phyloP scores from a whole-genome alignment of 2,113 vertebrate genomes.

The Prunella fulvescens region DNA sequence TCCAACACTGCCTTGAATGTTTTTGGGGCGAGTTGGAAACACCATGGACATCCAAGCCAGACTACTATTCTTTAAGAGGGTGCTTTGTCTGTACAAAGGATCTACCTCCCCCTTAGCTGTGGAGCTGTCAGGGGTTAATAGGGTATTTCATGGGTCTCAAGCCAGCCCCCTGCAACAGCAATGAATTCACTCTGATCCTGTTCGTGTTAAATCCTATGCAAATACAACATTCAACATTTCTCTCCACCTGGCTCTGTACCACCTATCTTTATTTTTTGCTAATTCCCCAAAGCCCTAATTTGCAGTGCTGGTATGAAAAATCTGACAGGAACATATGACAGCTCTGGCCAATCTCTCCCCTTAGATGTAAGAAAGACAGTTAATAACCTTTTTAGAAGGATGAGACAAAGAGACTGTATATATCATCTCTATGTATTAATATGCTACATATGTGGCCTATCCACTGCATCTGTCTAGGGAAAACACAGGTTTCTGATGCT shows the following conservation, averaged over 20 bases:
- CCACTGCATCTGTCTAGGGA: neutral
- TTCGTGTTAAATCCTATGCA: neutral
- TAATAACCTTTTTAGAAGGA: slow-evolving; percentile 50
- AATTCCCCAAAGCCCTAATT: slow-evolving; percentile 56
- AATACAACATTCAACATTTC: neutral
- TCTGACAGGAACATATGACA: slow-evolving; percentile 51
- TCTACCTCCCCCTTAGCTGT: neutral
- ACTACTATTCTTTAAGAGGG: neutral
- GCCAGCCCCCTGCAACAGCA: neutral
- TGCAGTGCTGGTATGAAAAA: slow-evolving; percentile 33
- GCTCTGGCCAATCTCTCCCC: slow-evolving; percentile 40
- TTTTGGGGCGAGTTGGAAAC: neutral
- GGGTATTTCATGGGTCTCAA: neutral
- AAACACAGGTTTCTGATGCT: neutral
- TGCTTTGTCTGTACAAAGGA: neutral
- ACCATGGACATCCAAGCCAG: neutral
- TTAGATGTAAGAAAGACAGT: slow-evolving; percentile 22
- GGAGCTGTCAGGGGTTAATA: neutral
- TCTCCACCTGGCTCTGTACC: neutral
- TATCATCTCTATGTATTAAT: slow-evolving; percentile 31
- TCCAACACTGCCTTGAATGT: neutral
- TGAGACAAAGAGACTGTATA: slow-evolving; percentile 22
- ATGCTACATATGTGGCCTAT: slow-evolving; percentile 11
- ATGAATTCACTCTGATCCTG: neutral
- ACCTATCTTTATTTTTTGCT: slow-evolving; percentile 7